Evolutionary conservation across 1,140 invertebrate genomes (phyloP).

Genomic region (Drosophila arawakana): DNA sequence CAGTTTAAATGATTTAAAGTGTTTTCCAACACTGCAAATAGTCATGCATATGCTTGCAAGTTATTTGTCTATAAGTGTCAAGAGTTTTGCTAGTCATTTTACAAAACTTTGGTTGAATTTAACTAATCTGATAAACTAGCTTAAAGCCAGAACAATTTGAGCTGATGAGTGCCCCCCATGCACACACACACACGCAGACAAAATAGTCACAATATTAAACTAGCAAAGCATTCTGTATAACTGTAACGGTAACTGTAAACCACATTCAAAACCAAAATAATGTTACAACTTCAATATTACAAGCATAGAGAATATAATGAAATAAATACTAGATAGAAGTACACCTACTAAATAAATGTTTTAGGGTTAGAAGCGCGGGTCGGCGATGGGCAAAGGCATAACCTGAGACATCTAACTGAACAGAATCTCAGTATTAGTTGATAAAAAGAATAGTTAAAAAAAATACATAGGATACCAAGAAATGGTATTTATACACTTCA

Average conservation of each 20-base stretch:
- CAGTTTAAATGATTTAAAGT: too few relatives aligned
- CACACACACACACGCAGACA: not conserved
- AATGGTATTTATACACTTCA: constrained; percentile 2
- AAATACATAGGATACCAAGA: constrained; percentile 1
- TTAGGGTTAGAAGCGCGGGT: constrained; percentile 36
- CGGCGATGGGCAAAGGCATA: constrained; percentile 19
- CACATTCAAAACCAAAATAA: not conserved
- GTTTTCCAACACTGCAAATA: too few relatives aligned
- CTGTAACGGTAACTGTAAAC: not conserved
- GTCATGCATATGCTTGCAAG: too few relatives aligned
- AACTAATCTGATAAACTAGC: too few relatives aligned
- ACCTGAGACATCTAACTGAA: constrained; percentile 70
- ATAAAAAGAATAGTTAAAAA: constrained; percentile 53
- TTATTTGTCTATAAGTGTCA: too few relatives aligned
- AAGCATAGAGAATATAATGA: not conserved
- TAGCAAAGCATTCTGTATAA: not conserved
- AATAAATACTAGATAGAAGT: constrained; percentile 49
- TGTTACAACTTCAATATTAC: constrained; percentile 47
- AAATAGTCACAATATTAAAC: not conserved
- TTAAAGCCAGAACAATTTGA: too few relatives aligned
- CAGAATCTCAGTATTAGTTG: constrained; percentile 80
- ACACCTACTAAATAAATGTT: constrained; percentile 13
- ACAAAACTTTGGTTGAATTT: too few relatives aligned
- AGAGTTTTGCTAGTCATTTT: too few relatives aligned
- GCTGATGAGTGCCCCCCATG: too few relatives aligned